Percentiles rank a stretch among this genome's conserved stretches.
These are phyloP conservation scores for Brachyopa scutellaris DNA, from an alignment of 2,888 invertebrate genomes.

Conservation along the genomic window DNA sequence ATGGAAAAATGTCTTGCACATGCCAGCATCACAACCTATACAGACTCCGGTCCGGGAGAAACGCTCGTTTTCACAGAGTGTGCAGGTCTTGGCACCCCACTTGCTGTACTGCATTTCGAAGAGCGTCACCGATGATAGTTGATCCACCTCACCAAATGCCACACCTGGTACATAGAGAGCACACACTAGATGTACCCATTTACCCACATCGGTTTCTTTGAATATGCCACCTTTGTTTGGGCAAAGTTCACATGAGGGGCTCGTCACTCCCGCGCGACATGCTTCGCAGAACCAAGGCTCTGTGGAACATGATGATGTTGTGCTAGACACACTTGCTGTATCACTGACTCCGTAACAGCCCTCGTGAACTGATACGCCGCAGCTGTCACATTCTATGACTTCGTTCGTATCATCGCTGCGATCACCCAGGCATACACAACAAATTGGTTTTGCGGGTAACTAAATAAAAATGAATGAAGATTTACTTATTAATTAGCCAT, in stretches of 20 bases:
- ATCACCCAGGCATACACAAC: slow-evolving; percentile 96
- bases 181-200: slow-evolving; percentile 99
- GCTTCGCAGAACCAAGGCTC: slow-evolving; percentile 99
- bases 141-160: slow-evolving; percentile 97
- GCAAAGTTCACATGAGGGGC: slow-evolving; percentile 97
- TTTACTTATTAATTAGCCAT: too few relatives aligned
- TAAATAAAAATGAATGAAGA: slow-evolving; percentile 74
- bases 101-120: slow-evolving; percentile 99
- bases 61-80: slow-evolving; percentile 93
- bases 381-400: slow-evolving; percentile 98
- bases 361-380: slow-evolving; percentile 98
- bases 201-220: slow-evolving; percentile 98
- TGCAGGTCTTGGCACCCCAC: slow-evolving; percentile 97
- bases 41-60: slow-evolving; percentile 96
- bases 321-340: slow-evolving; percentile 94
- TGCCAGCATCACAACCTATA: slow-evolving; percentile 98
- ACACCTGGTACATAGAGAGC: slow-evolving; percentile 98
- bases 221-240: slow-evolving; percentile 95
- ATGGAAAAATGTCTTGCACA: slow-evolving; percentile 98
- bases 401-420: slow-evolving; percentile 96
- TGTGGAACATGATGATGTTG: slow-evolving; percentile 96
- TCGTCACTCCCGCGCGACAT: slow-evolving; percentile 93
- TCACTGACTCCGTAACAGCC: slow-evolving; percentile 98
- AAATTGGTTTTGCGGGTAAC: slow-evolving; percentile 89
- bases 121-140: slow-evolving; percentile 94